Base-by-base conservation (phyloP, 1,140 invertebrate species). In the Zaprionus kolodkinae region DNA sequence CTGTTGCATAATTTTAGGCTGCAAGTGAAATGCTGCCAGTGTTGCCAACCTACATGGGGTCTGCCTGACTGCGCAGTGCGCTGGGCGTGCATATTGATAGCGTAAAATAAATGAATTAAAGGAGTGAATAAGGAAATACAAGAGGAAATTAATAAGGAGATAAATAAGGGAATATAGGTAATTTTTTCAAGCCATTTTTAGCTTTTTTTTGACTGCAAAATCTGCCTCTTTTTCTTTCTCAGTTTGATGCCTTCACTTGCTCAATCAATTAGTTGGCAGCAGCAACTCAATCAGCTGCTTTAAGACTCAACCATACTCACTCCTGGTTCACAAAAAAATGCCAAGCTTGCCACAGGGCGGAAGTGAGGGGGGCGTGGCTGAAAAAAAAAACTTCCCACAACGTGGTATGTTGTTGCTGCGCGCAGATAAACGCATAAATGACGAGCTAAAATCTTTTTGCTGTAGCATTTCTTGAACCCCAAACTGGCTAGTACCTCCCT, bases 401-500 rank as follows among this genome's bases (percentile, higher is more conserved):
- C 73, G 55, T 21, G 21, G 21, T 21, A 21, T 21, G 21, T 83
- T 88, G 83, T 83, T 84, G 84, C 74, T 73, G 84, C 80, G 66
- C 75, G 74, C 68, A 88, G 85, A 88, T 88, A 88, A 88, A 88
- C 85, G 85, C 85, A 88, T 88, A 88, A 88, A 88, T 88, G 85
- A 88, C 85, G 85, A 88, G 85, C 81, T 88, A 71, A 88, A 88
- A 88, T 89, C 85, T 89, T 81, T 79, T 85, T 84, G 75, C 82
- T 69, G 64, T 62, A 50, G 65, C 60, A 71, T 62, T 75, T 78
- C 60, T 55, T 68, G 50, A 52, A 57, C 35, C 60, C 36, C 64
- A 59, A 65, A 76, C 81, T 70, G 35, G n/a, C 33, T 21, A 17
- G 27, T 30, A 30, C 27, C 27, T 30, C 25, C 45, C 48, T 2